A percentile compares a stretch with the other conserved stretches of the same genome.
phyloP scores from a whole-genome alignment of 2,888 invertebrate genomes.

The Cloeon dipterum region DNA sequence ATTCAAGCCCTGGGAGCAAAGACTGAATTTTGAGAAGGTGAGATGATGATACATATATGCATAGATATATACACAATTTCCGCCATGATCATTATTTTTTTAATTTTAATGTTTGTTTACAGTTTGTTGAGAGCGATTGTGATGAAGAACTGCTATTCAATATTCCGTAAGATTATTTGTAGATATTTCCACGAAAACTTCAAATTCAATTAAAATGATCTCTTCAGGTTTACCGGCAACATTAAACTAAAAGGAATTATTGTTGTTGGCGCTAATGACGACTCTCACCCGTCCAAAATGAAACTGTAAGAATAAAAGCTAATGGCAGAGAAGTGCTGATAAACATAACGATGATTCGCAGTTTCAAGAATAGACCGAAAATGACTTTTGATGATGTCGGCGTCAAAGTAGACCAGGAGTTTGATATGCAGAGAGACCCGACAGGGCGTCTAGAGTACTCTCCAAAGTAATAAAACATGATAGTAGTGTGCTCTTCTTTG shows the following conservation, averaged over 20 bases:
- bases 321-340: too few species aligned
- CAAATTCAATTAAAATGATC: conserved; percentile 1
- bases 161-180: conserved; percentile 42
- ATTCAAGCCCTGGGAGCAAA: conserved; percentile 79
- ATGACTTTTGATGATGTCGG: conserved; percentile 85
- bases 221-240: conserved; percentile 63
- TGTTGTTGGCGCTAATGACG: conserved; percentile 71
- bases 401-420: conserved; percentile 61
- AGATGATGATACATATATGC: too few species aligned
- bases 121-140: conserved; percentile 91
- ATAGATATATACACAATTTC: too few species aligned
- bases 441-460: conserved; percentile 68
- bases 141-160: conserved; percentile 92
- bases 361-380: conserved; percentile 77
- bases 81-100: background rate
- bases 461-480: conserved; percentile 37
- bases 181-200: too few species aligned
- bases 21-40: conserved; percentile 54
- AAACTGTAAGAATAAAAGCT: conserved; percentile 38
- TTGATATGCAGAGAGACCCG: conserved; percentile 60
- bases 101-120: conserved; percentile 16
- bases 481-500: too few species aligned
- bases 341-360: conserved; percentile 16
- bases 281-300: conserved; percentile 64
- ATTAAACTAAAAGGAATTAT: conserved; percentile 88